Conservation (phyloP, 2,113 vertebrate species). For the Mustela nigripes region DNA sequence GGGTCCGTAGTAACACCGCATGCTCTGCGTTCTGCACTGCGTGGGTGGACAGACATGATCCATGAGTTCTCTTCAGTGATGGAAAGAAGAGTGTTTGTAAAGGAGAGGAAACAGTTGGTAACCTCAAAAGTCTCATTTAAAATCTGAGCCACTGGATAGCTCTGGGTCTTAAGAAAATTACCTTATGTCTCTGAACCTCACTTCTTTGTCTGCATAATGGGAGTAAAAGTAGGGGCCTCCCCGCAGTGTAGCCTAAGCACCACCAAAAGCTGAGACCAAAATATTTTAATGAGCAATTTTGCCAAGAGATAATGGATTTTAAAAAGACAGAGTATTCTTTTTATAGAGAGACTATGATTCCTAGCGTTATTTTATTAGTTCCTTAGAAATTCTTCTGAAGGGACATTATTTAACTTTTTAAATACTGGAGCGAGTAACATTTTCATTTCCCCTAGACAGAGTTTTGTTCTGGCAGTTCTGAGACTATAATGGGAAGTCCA, state of each 20-base stretch:
- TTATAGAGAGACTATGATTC: background rate
- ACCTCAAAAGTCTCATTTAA: background rate
- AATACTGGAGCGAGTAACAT: background rate
- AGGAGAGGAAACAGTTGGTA: background rate
- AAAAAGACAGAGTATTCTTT: background rate
- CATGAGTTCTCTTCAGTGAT: background rate
- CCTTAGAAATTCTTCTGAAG: background rate
- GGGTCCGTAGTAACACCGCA: no score
- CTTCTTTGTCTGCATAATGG: background rate
- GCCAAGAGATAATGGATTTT: background rate
- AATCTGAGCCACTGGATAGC: background rate
- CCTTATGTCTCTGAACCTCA: background rate
- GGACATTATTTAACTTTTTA: background rate
- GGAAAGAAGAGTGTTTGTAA: background rate
- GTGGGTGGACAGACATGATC: accelerated
- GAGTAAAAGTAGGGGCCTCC: background rate
- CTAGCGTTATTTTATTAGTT: background rate
- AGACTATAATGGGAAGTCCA: background rate
- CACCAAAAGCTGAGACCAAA: background rate
- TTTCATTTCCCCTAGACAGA: background rate
- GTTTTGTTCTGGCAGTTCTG: slow-evolving; percentile 30
- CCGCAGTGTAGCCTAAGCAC: background rate
- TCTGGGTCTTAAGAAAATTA: background rate
- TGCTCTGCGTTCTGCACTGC: background rate
- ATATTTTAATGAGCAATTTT: background rate